Conservation (phyloP, 2,888 invertebrate species). For the Rambutsinella grinnellia region DNA sequence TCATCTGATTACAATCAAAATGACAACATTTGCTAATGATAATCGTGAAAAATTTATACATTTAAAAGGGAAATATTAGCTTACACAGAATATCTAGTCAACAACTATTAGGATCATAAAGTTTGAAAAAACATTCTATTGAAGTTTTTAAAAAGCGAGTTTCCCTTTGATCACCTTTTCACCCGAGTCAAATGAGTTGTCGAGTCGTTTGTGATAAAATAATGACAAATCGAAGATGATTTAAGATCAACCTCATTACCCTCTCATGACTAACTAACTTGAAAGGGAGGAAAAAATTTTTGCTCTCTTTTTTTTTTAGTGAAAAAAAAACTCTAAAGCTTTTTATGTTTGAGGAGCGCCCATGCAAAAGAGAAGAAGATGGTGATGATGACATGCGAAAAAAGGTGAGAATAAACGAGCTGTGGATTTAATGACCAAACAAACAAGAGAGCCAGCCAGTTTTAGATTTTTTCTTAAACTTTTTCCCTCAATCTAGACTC, state of each 20-base stretch:
- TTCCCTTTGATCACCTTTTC: constrained; percentile 7
- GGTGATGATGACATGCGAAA: constrained; percentile 20
- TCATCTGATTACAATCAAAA: no score
- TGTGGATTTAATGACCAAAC: neutral
- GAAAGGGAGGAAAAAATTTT: neutral
- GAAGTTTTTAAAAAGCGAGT: no score
- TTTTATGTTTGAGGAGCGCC: neutral
- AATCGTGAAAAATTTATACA: no score
- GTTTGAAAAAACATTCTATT: no score
- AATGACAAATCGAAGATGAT: constrained; percentile 52
- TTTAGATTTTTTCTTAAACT: constrained; percentile 4
- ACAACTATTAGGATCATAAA: no score
- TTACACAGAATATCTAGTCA: no score
- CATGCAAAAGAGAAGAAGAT: neutral
- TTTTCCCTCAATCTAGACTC: neutral
- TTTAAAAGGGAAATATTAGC: no score
- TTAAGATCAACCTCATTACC: constrained; percentile 55
- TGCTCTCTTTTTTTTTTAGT: neutral
- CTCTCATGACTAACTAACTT: constrained; percentile 36
- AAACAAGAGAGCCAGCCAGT: constrained; percentile 2
- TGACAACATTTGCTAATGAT: no score
- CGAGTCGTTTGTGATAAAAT: constrained; percentile 1
- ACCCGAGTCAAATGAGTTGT: neutral
- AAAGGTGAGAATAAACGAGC: constrained; percentile 43
- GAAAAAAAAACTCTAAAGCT: neutral